Base-by-base conservation (phyloP, 2,888 invertebrate genomes). In the Antheraea assamensis region DNA sequence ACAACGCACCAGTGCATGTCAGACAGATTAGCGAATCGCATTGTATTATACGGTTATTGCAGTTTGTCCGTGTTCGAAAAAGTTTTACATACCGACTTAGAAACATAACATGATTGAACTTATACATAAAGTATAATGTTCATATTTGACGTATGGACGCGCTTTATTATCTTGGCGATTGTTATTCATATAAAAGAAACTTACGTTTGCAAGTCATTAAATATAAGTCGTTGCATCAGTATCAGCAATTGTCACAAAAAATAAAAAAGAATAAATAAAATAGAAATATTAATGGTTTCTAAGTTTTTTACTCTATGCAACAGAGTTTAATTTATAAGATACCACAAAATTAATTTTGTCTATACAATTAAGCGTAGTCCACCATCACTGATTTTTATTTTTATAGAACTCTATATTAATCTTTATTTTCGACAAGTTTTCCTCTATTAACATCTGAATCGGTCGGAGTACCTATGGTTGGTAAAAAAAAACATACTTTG, bases 21-120 rank as follows among this genome's bases (percentile, higher is more conserved):
- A 73, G 58, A 88, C 86, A 90, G 90, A 91, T 91, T 90, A 90
- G 87, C 83, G 85, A 87, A 88, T 90, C 87, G 86, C 87, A 83
- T 86, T 86, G 88, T 90, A 91, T 91, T 90, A 85, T 86, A 84
- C 83, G 86, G 88, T 87, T 90, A 89, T 88, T 85, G 87, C 83
- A 81, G 85, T 87, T 83, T 81, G 78, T 86, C 81, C 1, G 82
- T 81, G 84, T 7, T 42, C 82, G 83, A 87, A 89, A 90, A 88
- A 88, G 83, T 83, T 83, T 82, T 73, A 85, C 86, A 81, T 80
- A 82, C 82, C 85, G 84, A 81, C 78, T 80, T 75, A 76, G 77
- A 73, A 78, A 73, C 76, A 82, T 86, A 78, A 73, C 76, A 82
- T 86, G 87, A 89, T 89, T 89, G 87, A 88, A 89, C 85, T 83